These are phyloP conservation scores for Carapus acus DNA, from an alignment of 2,797 vertebrate genomes.

Conservation along the genomic window DNA sequence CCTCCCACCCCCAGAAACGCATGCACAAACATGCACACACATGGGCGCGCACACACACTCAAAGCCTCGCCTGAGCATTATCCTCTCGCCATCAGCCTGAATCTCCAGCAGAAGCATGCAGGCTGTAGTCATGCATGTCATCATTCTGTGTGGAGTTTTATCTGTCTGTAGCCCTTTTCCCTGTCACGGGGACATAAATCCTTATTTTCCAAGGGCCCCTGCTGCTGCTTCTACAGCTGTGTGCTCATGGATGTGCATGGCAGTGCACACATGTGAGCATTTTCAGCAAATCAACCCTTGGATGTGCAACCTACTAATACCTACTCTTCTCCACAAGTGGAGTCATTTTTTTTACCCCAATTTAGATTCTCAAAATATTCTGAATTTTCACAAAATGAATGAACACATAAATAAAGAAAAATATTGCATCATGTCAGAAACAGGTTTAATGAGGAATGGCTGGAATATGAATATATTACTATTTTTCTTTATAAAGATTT, in stretches of 20 bases:
- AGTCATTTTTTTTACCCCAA: too few species aligned
- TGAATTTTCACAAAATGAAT: too few species aligned
- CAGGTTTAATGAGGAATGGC: too few species aligned
- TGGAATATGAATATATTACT: too few species aligned
- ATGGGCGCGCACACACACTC: slow-evolving; percentile 25
- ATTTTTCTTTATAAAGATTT: too few species aligned
- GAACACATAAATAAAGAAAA: too few species aligned
- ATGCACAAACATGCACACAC: slow-evolving; percentile 12
- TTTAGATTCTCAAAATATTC: too few species aligned
- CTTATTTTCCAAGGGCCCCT: slow-evolving; percentile 35
- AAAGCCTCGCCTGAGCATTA: slow-evolving; percentile 32
- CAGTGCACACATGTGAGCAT: background rate
- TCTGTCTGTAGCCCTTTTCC: slow-evolving; percentile 40
- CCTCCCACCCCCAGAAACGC: slow-evolving; percentile 41
- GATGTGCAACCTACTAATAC: too few species aligned
- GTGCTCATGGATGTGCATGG: background rate
- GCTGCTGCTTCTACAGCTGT: slow-evolving; percentile 13
- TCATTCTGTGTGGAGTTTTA: slow-evolving; percentile 57
- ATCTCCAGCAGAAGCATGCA: slow-evolving; percentile 43
- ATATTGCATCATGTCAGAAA: too few species aligned
- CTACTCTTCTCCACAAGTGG: too few species aligned
- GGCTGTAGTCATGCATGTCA: slow-evolving; percentile 61
- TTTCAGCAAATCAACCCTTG: slow-evolving; percentile 45
- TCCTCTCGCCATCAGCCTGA: slow-evolving; percentile 40
- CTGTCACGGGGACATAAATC: slow-evolving; percentile 27